Base-by-base conservation (phyloP, 2,888 invertebrate genomes). In the Sinodicranocentrus sp. region DNA sequence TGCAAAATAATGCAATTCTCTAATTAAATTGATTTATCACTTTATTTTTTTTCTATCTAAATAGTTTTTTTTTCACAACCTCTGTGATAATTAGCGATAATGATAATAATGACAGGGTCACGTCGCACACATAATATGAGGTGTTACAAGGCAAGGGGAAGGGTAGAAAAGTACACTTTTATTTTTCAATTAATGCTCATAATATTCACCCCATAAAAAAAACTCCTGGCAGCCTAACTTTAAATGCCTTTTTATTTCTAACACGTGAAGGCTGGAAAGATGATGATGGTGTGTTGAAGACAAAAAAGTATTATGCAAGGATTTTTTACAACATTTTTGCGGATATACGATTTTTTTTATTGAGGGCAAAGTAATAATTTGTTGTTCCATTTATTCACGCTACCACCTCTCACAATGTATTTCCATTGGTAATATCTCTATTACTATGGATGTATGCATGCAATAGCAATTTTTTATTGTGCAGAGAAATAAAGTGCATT, bases 81-180 rank as follows among this genome's bases (percentile, higher is more conserved):
- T 21, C 61, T 26, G 61, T 2, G 28, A 71, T 79, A 54, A 79
- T 79, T 79, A 63, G 33, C 48, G 52, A 19, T 79, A 71, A 71
- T 71, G 39, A 71, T 15, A 23, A 39, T 79, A 71, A 79, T 79
- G 71, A 79, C 79, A 79, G 71, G 79, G 79, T 79, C 79, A 79
- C 52, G 54, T 61, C 26, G 21, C 68, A 70, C 70, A 59, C 61
- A 61, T 48, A 17, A 15, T 48, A 10, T n/a, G 48, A 70, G 21
- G 65, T 44, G 21, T 57, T 57, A 48, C 63, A 68, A 57, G 65
- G 52, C 57, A 52, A 65, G 63, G 48, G 39, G 52, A 39, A 33
- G 48, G 23, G 63, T 48, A 25, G 3, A 33, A 33, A 33, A 33
- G 33, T 6, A 33, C 3, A 19, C 5, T 48, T 65, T 65, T 39